A percentile compares a stretch with the other conserved stretches of the same genome.
These are phyloP conservation scores for Acrobasis repandana DNA, from an alignment of 2,888 invertebrate species.

Conservation along the genomic window DNA sequence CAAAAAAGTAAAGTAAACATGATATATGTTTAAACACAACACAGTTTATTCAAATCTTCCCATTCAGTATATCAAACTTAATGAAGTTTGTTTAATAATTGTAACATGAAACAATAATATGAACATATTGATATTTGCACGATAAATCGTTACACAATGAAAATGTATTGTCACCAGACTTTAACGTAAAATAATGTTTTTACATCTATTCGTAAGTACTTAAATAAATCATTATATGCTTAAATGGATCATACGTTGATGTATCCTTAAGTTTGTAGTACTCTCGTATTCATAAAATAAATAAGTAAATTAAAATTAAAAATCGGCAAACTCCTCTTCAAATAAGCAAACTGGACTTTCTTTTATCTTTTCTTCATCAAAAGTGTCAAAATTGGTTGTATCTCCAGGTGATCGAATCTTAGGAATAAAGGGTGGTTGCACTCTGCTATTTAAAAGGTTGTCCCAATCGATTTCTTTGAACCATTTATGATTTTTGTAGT, in stretches of 20 bases:
- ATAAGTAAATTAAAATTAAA: slow-evolving; percentile 62
- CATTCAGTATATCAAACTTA: too few species aligned
- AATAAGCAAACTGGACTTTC: slow-evolving; percentile 80
- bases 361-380: slow-evolving; percentile 79
- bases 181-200: slow-evolving; percentile 5
- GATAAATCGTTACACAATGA: neutral
- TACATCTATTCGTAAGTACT: neutral
- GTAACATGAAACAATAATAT: neutral
- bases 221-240: slow-evolving; percentile 21
- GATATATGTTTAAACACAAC: too few species aligned
- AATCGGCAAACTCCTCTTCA: slow-evolving; percentile 86
- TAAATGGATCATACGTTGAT: slow-evolving; percentile 36
- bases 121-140: neutral
- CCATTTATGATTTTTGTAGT: slow-evolving; percentile 97
- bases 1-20: too few species aligned
- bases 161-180: neutral
- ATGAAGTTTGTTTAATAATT: slow-evolving; percentile 14
- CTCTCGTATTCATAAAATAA: slow-evolving; percentile 29
- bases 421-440: slow-evolving; percentile 86
- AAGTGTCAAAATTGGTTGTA: slow-evolving; percentile 87
- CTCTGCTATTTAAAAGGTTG: slow-evolving; percentile 88
- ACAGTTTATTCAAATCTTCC: too few species aligned
- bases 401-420: slow-evolving; percentile 84
- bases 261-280: slow-evolving; percentile 39
- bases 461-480: slow-evolving; percentile 95